Percentiles rank a stretch among this genome's conserved stretches.
Evolutionary conservation across 2,888 invertebrate genomes (phyloP).

Genomic region (Eretmocerus hayati): DNA sequence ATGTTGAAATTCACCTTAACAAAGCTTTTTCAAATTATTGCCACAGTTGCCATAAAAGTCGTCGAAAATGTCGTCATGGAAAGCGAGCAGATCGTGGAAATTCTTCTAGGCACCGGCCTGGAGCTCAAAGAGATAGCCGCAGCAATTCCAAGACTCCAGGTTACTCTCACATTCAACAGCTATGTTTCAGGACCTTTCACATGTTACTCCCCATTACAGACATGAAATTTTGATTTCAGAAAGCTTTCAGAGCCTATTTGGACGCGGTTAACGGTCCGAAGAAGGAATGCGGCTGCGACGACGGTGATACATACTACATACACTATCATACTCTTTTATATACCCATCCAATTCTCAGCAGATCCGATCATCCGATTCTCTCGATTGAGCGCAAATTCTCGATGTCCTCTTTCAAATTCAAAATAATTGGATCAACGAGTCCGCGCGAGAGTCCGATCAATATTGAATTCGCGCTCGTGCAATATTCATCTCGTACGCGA

Average conservation of each 20-base stretch:
- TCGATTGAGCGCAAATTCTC: neutral
- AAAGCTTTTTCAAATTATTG: neutral
- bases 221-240: constrained; percentile 26
- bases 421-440: neutral
- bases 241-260: constrained; percentile 34
- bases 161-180: constrained; percentile 16
- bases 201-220: no score
- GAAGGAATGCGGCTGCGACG: constrained; percentile 12
- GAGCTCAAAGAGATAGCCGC: constrained; percentile 34
- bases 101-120: constrained; percentile 34
- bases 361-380: no score
- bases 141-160: constrained; percentile 35
- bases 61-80: constrained; percentile 34
- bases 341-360: no score
- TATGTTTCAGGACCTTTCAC: no score
- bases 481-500: no score
- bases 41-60: constrained; percentile 36
- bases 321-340: no score
- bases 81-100: constrained; percentile 35
- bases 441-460: no score
- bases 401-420: neutral
- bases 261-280: constrained; percentile 29
- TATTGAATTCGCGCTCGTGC: no score
- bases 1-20: neutral
- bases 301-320: no score